These are phyloP conservation scores for Phyllotreta cruciferae DNA, from an alignment of 2,888 invertebrate species.

Conservation along the genomic window DNA sequence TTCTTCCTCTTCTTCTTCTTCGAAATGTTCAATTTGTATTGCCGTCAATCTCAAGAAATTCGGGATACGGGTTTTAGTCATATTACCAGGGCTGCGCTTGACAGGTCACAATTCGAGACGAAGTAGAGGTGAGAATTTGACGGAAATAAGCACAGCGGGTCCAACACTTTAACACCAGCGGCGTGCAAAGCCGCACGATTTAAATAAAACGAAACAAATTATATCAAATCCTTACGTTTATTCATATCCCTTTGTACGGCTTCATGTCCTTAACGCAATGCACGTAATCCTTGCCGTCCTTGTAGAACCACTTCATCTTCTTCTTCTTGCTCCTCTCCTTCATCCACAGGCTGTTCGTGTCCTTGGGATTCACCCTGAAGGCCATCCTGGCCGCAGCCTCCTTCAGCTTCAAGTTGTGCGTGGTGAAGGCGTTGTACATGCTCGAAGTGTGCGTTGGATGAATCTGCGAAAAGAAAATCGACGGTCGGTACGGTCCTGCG, in stretches of 20 bases:
- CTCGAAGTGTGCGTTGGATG: constrained; percentile 46
- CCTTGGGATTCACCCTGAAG: constrained; percentile 42
- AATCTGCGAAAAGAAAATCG: constrained; percentile 46
- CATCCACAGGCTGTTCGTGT: constrained; percentile 46
- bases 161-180: constrained; percentile 13
- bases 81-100: constrained; percentile 28
- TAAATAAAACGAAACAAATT: not conserved
- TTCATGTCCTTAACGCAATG: constrained; percentile 26
- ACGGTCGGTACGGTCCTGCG: too few relatives aligned
- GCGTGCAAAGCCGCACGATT: constrained; percentile 5
- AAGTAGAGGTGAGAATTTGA: constrained; percentile 15
- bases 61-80: constrained; percentile 30
- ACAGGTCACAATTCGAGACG: constrained; percentile 25
- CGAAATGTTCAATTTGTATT: constrained; percentile 25
- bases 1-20: constrained; percentile 17
- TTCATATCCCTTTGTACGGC: constrained; percentile 5
- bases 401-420: constrained; percentile 50
- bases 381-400: constrained; percentile 49
- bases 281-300: constrained; percentile 34
- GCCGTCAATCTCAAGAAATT: constrained; percentile 27
- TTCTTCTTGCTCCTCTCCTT: constrained; percentile 46
- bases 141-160: constrained; percentile 15
- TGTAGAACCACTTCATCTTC: constrained; percentile 45
- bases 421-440: constrained; percentile 46
- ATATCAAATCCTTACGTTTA: too few relatives aligned